Conservation (phyloP, 1,140 invertebrate species). For the Wiebesia pumilae region DNA sequence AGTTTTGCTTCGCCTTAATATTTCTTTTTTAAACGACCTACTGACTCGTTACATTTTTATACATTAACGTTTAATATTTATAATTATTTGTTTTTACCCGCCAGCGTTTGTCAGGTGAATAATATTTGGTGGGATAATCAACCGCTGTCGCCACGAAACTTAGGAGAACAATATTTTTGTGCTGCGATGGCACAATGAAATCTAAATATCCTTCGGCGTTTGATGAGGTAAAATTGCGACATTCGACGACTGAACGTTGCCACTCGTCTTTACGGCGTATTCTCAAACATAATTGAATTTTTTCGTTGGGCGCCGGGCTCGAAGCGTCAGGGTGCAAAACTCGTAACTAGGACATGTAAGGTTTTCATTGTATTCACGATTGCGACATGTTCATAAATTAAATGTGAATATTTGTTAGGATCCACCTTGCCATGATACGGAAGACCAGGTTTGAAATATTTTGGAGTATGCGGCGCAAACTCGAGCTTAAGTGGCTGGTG, state of each 20-base stretch:
- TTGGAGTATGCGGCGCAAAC: constrained; percentile 75
- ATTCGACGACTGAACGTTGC: constrained; percentile 68
- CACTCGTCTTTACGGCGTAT: constrained; percentile 69
- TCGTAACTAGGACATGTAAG: constrained; percentile 59
- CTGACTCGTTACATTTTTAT: not conserved
- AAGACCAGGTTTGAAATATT: constrained; percentile 79
- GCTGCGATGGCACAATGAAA: constrained; percentile 71
- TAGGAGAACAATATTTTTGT: constrained; percentile 68
- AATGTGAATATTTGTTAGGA: not conserved
- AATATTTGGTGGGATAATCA: constrained; percentile 72
- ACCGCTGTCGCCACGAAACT: constrained; percentile 71
- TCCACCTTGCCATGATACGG: constrained; percentile 80
- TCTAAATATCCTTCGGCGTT: constrained; percentile 69
- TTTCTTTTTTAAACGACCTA: not conserved
- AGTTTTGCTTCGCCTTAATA: not conserved
- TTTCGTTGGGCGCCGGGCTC: constrained; percentile 67
- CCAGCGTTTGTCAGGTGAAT: constrained; percentile 72
- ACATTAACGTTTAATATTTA: no score
- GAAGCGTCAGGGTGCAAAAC: constrained; percentile 67
- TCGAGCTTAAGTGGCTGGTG: constrained; percentile 76
- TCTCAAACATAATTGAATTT: constrained; percentile 70
- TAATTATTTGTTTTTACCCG: constrained; percentile 58
- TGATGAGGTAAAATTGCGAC: constrained; percentile 70
- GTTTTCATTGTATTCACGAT: not conserved
- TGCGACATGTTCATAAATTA: not conserved